Conservation (phyloP, 92 coral and sea anemone genomes). For the Muricea muricata region DNA sequence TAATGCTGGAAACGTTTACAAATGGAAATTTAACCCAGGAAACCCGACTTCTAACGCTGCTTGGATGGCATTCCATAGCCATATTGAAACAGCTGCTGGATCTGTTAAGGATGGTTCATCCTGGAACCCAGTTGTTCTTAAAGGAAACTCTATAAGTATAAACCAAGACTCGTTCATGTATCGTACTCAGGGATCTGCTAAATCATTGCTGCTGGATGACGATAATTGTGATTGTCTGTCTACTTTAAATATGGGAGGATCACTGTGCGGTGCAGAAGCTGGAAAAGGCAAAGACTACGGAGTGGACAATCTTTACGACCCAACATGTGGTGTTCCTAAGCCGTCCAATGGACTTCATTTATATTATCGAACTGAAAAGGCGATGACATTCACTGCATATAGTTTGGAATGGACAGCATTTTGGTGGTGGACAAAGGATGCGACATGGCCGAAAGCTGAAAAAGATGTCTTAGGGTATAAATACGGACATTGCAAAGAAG, state of each 20-base stretch:
- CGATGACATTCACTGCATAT: slow-evolving; percentile 55
- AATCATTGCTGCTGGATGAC: slow-evolving; percentile 76
- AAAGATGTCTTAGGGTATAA: slow-evolving; percentile 60
- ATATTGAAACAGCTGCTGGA: slow-evolving; percentile 70
- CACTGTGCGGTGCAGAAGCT: slow-evolving; percentile 39
- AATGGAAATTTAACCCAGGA: slow-evolving; percentile 61
- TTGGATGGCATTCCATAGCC: slow-evolving; percentile 76
- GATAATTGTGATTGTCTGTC: slow-evolving; percentile 77
- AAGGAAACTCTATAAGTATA: slow-evolving; percentile 53
- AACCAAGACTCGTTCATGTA: slow-evolving; percentile 75
- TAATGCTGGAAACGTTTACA: slow-evolving; percentile 56
- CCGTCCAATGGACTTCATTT: slow-evolving; percentile 51
- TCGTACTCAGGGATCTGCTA: slow-evolving; percentile 46
- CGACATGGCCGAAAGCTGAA: slow-evolving; percentile 54
- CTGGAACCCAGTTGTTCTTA: slow-evolving; percentile 70
- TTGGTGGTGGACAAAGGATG: slow-evolving; percentile 77
- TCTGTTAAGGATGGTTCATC: slow-evolving; percentile 47
- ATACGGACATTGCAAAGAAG: slow-evolving; percentile 54
- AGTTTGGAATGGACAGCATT: slow-evolving; percentile 68
- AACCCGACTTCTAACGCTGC: slow-evolving; percentile 74
- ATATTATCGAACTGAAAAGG: slow-evolving; percentile 40
- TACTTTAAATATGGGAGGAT: slow-evolving; percentile 60
- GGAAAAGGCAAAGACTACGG: slow-evolving; percentile 51
- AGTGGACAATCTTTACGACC: slow-evolving; percentile 65
- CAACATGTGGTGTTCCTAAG: slow-evolving; percentile 60